Evolutionary conservation across 2,797 vertebrate species (phyloP).

Genomic region (Mormyrus proboscirostris): DNA sequence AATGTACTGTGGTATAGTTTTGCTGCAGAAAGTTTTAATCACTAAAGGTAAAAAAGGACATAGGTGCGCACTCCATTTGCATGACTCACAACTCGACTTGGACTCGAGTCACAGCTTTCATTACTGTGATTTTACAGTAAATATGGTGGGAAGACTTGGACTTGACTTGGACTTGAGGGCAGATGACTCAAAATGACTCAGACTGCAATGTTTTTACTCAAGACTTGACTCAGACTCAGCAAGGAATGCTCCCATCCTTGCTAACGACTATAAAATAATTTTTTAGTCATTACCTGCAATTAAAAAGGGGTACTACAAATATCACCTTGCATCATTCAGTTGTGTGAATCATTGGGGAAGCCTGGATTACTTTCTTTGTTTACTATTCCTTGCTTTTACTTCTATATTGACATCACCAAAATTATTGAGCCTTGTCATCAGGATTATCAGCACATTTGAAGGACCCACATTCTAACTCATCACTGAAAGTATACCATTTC

Average conservation of each 20-base stretch:
- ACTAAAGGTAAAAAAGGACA: background rate
- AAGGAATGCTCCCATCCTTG: background rate
- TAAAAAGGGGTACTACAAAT: background rate
- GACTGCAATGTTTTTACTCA: background rate
- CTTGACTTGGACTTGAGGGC: background rate
- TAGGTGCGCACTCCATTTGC: background rate
- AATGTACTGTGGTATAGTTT: background rate
- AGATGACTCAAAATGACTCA: background rate
- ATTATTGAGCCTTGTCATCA: background rate
- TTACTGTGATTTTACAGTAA: background rate
- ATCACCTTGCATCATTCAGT: background rate
- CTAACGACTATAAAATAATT: background rate
- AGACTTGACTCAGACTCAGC: no score
- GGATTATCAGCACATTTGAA: background rate
- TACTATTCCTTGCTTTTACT: background rate
- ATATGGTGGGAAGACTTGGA: background rate
- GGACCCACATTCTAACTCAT: background rate
- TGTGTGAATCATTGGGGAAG: background rate
- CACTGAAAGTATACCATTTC: background rate
- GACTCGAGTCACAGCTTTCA: background rate
- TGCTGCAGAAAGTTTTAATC: background rate
- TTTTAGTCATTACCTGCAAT: background rate
- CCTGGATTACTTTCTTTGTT: background rate
- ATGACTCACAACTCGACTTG: background rate
- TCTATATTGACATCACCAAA: background rate